phyloP scores from a whole-genome alignment of 1,140 invertebrate species.

The Drosophila cardini region DNA sequence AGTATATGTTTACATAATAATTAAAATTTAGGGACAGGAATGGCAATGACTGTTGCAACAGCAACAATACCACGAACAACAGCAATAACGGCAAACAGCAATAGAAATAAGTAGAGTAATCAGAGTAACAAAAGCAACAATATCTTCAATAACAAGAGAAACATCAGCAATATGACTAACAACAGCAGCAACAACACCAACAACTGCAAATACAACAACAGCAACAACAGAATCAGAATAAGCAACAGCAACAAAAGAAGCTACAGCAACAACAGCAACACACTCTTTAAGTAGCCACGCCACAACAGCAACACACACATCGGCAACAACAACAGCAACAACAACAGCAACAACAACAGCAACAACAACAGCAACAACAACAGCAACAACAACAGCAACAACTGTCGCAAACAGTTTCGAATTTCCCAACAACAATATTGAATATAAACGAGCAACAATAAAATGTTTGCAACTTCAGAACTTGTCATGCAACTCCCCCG shows the following conservation, averaged over 20 bases:
- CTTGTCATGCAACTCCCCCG: neutral
- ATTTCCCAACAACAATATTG: constrained; percentile 10
- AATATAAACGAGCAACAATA: constrained; percentile 15
- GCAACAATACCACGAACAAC: constrained; percentile 33
- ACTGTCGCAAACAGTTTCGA: constrained; percentile 25
- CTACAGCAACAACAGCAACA: constrained; percentile 28
- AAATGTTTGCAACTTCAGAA: constrained; percentile 29
- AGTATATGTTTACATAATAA: constrained; percentile 63
- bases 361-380: constrained; percentile 42
- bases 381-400: constrained; percentile 15
- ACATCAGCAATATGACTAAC: constrained; percentile 4
- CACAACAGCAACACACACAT: constrained; percentile 2
- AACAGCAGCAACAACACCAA: neutral
- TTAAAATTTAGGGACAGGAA: constrained; percentile 61
- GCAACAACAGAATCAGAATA: constrained; percentile 13
- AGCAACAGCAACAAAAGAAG: constrained; percentile 8
- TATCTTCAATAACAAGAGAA: constrained; percentile 45
- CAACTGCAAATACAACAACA: constrained; percentile 32
- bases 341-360: constrained; percentile 3
- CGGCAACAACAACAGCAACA: constrained; percentile 10
- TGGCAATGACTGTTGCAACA: too few relatives aligned
- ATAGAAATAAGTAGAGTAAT: neutral
- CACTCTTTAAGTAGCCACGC: constrained; percentile 50
- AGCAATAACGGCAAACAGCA: constrained; percentile 2
- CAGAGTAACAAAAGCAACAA: constrained; percentile 28